Base-by-base conservation (phyloP, 2,113 vertebrate genomes). In the Notechis scutatus region DNA sequence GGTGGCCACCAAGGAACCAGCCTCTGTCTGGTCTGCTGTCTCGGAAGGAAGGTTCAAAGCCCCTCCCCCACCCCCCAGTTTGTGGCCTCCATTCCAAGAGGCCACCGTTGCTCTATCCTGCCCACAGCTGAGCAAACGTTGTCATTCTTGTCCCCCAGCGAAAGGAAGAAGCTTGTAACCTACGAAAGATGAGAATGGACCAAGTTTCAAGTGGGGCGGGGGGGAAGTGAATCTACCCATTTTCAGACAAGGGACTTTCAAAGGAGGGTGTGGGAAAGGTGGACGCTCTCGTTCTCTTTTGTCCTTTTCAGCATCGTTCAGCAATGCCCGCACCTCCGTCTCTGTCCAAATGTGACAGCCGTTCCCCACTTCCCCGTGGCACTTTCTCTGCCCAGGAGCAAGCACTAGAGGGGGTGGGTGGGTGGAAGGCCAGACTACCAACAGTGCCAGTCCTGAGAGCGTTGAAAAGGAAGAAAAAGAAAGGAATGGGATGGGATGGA, bases 101-200 rank as follows among this genome's bases (percentile, higher is more conserved):
- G 34, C 34, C 34, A 42, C 34, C 74, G 1, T 21, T 81, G 18
- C 74, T 9, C 74, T 21, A 81, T 20, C n/a, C 74, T 81, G 74
- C 8, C 74, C 34, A 8, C 69, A 81, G n/a, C 69, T 39, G 34
- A 81, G 34, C 34, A 42, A 42, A 42, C 18, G 2, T 6, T 7
- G 15, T 1, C 15, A 0, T 14, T n/a, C n/a, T n/a, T n/a, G 15
- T 34, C 12, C n/a, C n/a, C n/a, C 69, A 39, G n/a, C 69, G 20
- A 74, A 81, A 81, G 18, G 0, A 39, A 21, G 74, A 42, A 81
- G n/a, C 14, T 8, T 0, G 34, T 3, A 2, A 39, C 15, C 0
- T 15, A 20, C 18, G 69, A 81, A 81, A 39, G 18, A 9, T 1
- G 18, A 81, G 74, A 81, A 42, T 21, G 34, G 18, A 4, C 20